Conservation (phyloP, 2,888 invertebrate genomes). For the Cordilura impudica region DNA sequence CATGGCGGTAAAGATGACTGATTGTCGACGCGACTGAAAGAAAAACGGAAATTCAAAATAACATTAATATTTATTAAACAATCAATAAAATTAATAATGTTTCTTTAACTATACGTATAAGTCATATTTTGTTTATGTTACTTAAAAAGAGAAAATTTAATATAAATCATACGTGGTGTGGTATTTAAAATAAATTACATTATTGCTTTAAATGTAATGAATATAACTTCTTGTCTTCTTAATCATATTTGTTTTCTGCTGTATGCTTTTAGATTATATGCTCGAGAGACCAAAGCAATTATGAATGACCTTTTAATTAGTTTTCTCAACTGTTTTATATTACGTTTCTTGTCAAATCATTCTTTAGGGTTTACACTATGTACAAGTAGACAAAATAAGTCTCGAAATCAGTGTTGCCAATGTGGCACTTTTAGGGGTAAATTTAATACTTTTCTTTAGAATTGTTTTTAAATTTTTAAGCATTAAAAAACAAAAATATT, state of each 20-base stretch:
- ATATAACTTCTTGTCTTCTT: no score
- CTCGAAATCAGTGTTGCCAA: no score
- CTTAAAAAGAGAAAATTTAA: background rate
- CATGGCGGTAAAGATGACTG: constrained; percentile 77
- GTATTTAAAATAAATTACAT: background rate
- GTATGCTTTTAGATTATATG: constrained; percentile 18
- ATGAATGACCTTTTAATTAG: constrained; percentile 31
- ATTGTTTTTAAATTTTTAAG: no score
- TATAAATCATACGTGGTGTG: background rate
- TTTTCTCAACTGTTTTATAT: constrained; percentile 15
- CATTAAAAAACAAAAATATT: no score
- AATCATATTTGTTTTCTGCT: background rate
- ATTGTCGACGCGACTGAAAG: constrained; percentile 76
- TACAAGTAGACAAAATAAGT: no score
- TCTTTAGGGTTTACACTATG: no score
- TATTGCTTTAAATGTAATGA: no score
- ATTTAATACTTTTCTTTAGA: no score
- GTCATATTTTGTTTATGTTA: constrained; percentile 19
- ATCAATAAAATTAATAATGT: background rate
- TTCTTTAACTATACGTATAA: constrained; percentile 28
- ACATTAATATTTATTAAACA: background rate
- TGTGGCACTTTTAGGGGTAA: no score
- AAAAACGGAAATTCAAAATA: constrained; percentile 16
- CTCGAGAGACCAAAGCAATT: constrained; percentile 46
- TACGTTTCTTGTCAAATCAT: no score